Base-by-base conservation (phyloP, 2,888 invertebrate genomes). In the Limnephilus auricula region DNA sequence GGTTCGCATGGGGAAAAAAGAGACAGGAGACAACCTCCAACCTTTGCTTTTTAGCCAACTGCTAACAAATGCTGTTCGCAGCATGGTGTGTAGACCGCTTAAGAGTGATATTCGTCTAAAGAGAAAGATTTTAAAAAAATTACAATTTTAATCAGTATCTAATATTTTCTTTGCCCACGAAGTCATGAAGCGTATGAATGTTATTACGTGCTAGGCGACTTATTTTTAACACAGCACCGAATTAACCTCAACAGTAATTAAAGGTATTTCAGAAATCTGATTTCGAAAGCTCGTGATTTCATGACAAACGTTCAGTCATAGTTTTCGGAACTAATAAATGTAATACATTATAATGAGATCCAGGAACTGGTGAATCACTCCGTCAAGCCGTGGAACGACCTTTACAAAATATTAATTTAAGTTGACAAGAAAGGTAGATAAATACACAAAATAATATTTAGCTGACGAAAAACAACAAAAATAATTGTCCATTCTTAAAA, bases 241-340 rank as follows among this genome's bases (percentile, higher is more conserved):
- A 65, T 65, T 25, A 65, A 65, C 65, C 65, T 65, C 25, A 25
- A 65, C 65, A 6, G 25, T 65, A 65, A 65, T 65, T 65, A 65
- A 65, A 65, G 25, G 25, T 65, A 65, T 65, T 65, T 65, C 25
- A n/a, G 65, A 25, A 65, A 25, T n/a, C n/a, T 18, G 25, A 65
- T 65, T 65, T 65, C n/a, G 65, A 65, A 65, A 65, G 65, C 25
- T 65, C 65, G 65, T 65, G 65, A 65, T 25, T 32, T 32, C 32
- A 80, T 32, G 32, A 80, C 30, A 65, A 65, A n/a, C 25, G 25
- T 85, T 34, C 25, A 45, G 85, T 85, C 85, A 40, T 45, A 85
- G 40, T 85, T 45, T 85, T 85, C 85, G 40, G 85, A 85, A 82
- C 31, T 82, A 34, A 34, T 82, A 32, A 34, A 25, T 65, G 25